These are phyloP conservation scores for Squalus acanthias DNA, from an alignment of 2,797 vertebrate species.

Conservation along the genomic window DNA sequence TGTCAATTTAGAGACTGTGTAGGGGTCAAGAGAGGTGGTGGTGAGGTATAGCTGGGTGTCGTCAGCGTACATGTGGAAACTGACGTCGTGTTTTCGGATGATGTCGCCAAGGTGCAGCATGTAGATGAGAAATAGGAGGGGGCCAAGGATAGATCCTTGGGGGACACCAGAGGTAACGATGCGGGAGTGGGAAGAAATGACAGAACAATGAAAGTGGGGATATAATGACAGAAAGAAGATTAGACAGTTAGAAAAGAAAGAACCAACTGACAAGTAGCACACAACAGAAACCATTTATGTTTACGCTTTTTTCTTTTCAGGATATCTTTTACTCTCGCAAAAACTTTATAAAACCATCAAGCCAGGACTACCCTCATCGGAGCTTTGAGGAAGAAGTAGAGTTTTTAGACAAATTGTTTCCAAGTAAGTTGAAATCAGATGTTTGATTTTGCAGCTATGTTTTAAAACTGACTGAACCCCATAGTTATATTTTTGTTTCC, in stretches of 20 bases:
- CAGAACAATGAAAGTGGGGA: not conserved
- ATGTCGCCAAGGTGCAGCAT: no score
- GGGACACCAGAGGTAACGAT: no score
- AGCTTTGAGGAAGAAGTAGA: not conserved
- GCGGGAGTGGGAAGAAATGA: not conserved
- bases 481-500: not conserved
- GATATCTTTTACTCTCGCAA: not conserved
- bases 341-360: constrained; percentile 10
- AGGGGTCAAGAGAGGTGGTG: no score
- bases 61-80: no score
- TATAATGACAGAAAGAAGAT: not conserved
- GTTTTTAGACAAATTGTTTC: constrained; percentile 8
- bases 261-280: not conserved
- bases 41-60: no score
- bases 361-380: not conserved
- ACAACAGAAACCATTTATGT: not conserved
- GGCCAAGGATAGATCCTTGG: no score
- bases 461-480: not conserved
- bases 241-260: not conserved
- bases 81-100: no score
- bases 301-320: not conserved
- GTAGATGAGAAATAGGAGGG: no score
- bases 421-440: not conserved
- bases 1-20: no score
- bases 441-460: not conserved